Percentiles rank a stretch among this genome's conserved stretches.
Evolutionary conservation across 2,797 vertebrate species (phyloP).

Genomic region (Pangasius djambal): DNA sequence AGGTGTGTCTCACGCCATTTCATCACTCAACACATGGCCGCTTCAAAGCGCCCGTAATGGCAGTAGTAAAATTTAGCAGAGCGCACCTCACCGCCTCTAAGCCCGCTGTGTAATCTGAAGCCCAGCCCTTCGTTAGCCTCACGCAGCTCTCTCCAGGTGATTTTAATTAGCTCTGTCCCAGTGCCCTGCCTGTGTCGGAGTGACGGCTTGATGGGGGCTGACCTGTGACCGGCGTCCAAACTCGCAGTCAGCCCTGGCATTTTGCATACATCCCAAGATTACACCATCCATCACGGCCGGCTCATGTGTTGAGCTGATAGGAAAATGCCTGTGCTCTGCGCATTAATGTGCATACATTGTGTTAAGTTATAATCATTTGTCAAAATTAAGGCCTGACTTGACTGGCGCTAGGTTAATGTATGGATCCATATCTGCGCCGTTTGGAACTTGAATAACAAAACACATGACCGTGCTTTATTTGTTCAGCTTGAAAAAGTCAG

Average conservation of each 20-base stretch:
- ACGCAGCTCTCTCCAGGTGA: conserved; percentile 58
- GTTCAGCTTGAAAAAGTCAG: conserved; percentile 25
- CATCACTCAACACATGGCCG: conserved; percentile 57
- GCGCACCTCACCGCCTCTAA: conserved; percentile 33
- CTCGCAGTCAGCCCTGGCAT: conserved; percentile 72
- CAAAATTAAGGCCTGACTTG: conserved; percentile 71
- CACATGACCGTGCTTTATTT: conserved; percentile 28
- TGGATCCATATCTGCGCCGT: conserved; percentile 29
- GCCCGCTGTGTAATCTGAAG: conserved; percentile 48
- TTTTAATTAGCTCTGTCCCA: conserved; percentile 58
- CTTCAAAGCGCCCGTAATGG: conserved; percentile 74
- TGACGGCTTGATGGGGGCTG: conserved; percentile 54
- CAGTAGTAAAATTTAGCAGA: conserved; percentile 56
- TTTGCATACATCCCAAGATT: conserved; percentile 77
- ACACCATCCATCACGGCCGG: conserved; percentile 75
- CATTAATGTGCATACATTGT: conserved; percentile 79
- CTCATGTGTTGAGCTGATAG: conserved; percentile 77
- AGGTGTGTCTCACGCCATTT: conserved; percentile 75
- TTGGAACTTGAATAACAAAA: not conserved
- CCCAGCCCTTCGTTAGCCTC: conserved; percentile 54
- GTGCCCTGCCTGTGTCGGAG: conserved; percentile 34
- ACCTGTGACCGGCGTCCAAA: conserved; percentile 67
- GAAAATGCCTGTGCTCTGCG: conserved; percentile 78
- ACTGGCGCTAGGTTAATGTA: conserved; percentile 39
- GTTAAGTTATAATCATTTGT: conserved; percentile 79